Conservation (phyloP, 2,888 invertebrate genomes). For the Stictocephala bisonia region DNA sequence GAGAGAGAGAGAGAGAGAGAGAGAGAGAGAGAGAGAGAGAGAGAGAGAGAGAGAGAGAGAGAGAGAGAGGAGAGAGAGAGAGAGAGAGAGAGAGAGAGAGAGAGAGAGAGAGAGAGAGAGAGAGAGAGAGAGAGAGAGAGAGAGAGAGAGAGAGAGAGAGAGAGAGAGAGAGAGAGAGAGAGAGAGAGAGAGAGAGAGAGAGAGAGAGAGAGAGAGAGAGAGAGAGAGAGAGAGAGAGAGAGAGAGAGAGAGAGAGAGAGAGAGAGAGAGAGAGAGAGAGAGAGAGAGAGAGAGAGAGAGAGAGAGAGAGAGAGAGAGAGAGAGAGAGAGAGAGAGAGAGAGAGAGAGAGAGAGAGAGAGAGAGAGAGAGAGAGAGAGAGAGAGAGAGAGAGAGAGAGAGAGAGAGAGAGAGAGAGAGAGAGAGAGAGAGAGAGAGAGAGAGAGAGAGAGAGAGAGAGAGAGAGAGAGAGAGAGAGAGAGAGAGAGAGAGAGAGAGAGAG, state of each 20-base stretch:
- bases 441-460: constrained; percentile 41
- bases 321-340: neutral
- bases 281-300: neutral
- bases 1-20: no score
- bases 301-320: neutral
- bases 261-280: neutral
- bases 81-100: neutral
- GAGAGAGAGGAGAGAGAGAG: no score
- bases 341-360: constrained; percentile 26
- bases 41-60: no score
- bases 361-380: constrained; percentile 43
- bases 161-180: neutral
- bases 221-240: neutral
- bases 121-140: neutral
- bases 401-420: constrained; percentile 41
- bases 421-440: constrained; percentile 37
- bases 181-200: neutral
- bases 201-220: neutral
- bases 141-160: neutral
- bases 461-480: constrained; percentile 45
- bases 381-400: constrained; percentile 51
- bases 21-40: no score
- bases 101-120: neutral
- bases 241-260: neutral
- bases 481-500: constrained; percentile 47